phyloP scores from a whole-genome alignment of 2,113 vertebrate species.

The Apistogramma diplotaenia region DNA sequence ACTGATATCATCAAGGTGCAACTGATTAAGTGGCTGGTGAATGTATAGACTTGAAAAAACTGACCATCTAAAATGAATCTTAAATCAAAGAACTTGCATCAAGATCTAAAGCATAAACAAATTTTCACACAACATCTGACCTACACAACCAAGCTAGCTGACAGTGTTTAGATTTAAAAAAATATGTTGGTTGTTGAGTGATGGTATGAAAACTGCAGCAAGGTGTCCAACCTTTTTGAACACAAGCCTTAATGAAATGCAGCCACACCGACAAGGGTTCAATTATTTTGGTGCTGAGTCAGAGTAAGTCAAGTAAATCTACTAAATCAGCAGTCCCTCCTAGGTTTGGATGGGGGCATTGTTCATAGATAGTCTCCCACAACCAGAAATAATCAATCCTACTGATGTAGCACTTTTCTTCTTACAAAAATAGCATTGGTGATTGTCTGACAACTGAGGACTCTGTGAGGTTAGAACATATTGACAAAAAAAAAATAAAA shows the following conservation, averaged over 20 bases:
- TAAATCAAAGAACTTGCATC: neutral
- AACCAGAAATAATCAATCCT: neutral
- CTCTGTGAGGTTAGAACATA: neutral
- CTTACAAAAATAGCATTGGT: neutral
- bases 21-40: neutral
- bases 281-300: neutral
- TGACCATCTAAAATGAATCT: rapidly evolving
- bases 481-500: neutral
- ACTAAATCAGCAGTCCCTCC: neutral
- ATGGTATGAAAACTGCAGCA: neutral
- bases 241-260: neutral
- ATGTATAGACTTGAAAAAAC: neutral
- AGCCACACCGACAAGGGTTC: neutral
- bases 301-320: neutral
- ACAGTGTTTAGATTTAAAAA: neutral
- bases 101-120: rapidly evolving
- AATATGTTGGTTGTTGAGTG: too few species aligned
- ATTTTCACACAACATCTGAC: neutral
- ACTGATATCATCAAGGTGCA: neutral
- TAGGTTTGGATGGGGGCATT: neutral
- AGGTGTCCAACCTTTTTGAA: neutral
- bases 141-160: rapidly evolving
- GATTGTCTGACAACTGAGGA: neutral
- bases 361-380: neutral
- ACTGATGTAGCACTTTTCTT: neutral